A percentile compares a stretch with the other conserved stretches of the same genome.
phyloP scores from a whole-genome alignment of 2,113 vertebrate genomes.

The Isurus oxyrinchus region DNA sequence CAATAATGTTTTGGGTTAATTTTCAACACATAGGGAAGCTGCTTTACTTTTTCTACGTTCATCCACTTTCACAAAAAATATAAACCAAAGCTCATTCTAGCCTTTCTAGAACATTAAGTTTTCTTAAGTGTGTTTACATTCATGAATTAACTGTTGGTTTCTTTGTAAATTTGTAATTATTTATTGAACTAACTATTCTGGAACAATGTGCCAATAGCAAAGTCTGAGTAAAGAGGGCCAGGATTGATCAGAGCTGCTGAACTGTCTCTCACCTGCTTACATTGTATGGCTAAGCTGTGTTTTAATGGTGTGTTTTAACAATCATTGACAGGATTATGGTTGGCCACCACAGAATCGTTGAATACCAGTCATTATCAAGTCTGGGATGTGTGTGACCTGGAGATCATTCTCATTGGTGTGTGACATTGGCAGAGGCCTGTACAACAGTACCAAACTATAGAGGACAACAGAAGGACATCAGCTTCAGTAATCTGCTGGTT shows the following conservation, averaged over 20 bases:
- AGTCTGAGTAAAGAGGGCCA: neutral
- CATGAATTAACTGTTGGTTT: neutral
- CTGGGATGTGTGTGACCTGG: conserved; percentile 2
- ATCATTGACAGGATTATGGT: conserved; percentile 14
- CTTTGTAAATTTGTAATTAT: neutral
- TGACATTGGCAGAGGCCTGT: neutral
- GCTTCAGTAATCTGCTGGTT: conserved; percentile 20
- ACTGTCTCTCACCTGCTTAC: neutral
- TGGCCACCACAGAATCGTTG: neutral
- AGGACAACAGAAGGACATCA: conserved; percentile 20
- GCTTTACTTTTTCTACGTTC: neutral
- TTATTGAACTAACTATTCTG: neutral
- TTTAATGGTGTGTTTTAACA: neutral
- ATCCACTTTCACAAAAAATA: neutral
- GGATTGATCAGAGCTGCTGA: neutral
- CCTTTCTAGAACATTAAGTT: neutral
- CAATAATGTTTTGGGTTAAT: neutral
- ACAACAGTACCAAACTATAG: neutral
- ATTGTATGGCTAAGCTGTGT: conserved; percentile 15
- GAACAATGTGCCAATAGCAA: neutral
- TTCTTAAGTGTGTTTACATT: neutral
- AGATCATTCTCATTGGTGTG: neutral
- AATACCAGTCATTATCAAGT: conserved; percentile 25
- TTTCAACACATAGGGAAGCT: neutral
- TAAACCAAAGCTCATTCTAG: neutral